A percentile compares a stretch with the other conserved stretches of the same genome.
Conservation (phyloP, 2,797 vertebrate genomes). For the Luscinia luscinia region DNA sequence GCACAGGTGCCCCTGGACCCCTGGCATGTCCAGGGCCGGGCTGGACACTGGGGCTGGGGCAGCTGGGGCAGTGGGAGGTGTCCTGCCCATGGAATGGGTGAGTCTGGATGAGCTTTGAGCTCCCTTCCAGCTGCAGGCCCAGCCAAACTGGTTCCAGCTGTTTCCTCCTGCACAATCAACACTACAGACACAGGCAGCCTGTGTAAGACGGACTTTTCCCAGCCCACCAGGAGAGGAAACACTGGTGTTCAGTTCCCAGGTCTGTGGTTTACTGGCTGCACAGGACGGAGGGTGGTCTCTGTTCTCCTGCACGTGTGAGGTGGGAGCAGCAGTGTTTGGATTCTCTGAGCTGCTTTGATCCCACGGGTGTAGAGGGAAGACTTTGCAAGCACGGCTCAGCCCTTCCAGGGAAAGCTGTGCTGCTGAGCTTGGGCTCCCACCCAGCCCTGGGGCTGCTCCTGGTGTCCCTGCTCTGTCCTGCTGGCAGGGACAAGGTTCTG, state of each 20-base stretch:
- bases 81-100: not conserved
- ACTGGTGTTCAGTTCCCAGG: not conserved
- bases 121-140: rapidly evolving
- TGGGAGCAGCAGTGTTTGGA: not conserved
- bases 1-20: not conserved
- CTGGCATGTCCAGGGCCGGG: not conserved
- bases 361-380: not conserved
- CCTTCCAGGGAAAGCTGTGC: not conserved
- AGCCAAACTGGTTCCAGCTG: not conserved
- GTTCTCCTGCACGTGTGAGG: rapidly evolving
- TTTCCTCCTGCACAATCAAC: not conserved
- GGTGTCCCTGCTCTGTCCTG: not conserved
- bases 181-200: not conserved
- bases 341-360: not conserved
- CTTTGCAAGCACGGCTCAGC: rapidly evolving
- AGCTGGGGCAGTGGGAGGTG: rapidly evolving
- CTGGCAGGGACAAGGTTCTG: not conserved
- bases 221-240: not conserved
- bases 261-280: not conserved
- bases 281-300: not conserved
- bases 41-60: rapidly evolving
- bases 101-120: not conserved
- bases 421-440: not conserved
- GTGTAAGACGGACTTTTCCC: not conserved
- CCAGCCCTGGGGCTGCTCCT: not conserved